Evolutionary conservation across 1,140 invertebrate genomes (phyloP).

Genomic region (Phortica variegata): DNA sequence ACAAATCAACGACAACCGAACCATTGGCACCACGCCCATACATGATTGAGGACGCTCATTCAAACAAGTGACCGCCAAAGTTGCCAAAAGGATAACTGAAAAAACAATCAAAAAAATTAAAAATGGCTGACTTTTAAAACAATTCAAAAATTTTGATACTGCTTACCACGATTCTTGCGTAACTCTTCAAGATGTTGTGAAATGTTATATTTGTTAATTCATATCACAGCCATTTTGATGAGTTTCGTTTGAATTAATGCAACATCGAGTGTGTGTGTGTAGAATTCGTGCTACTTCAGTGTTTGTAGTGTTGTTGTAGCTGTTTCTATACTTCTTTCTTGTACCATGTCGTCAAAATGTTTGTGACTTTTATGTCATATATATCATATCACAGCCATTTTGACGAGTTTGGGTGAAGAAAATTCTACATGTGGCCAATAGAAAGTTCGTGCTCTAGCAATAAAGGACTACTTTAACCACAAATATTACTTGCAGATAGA

Average conservation of each 20-base stretch:
- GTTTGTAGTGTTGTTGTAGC: too few species aligned
- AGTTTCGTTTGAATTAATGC: conserved; percentile 40
- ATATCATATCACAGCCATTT: conserved; percentile 57
- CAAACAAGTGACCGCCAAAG: conserved; percentile 2
- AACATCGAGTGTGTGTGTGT: too few species aligned
- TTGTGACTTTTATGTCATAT: conserved; percentile 46
- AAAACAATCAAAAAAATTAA: background rate
- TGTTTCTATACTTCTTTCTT: conserved; percentile 31
- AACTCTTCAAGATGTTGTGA: conserved; percentile 57
- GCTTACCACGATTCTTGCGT: conserved; percentile 35
- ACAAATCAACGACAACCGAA: background rate
- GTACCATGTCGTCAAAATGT: conserved; percentile 56
- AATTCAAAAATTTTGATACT: too few species aligned
- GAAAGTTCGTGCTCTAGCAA: too few species aligned
- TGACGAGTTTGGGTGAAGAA: conserved; percentile 58
- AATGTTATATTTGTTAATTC: conserved; percentile 44
- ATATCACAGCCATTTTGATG: conserved; percentile 58
- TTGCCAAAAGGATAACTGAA: conserved; percentile 29
- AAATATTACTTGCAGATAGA: too few species aligned
- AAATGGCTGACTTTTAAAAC: background rate
- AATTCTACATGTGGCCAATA: conserved; percentile 32
- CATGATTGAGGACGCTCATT: background rate
- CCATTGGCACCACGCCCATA: background rate
- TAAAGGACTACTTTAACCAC: too few species aligned
- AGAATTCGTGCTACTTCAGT: too few species aligned